These are phyloP conservation scores for Melanocharis versteri DNA, from an alignment of 2,113 vertebrate species.

Conservation along the genomic window DNA sequence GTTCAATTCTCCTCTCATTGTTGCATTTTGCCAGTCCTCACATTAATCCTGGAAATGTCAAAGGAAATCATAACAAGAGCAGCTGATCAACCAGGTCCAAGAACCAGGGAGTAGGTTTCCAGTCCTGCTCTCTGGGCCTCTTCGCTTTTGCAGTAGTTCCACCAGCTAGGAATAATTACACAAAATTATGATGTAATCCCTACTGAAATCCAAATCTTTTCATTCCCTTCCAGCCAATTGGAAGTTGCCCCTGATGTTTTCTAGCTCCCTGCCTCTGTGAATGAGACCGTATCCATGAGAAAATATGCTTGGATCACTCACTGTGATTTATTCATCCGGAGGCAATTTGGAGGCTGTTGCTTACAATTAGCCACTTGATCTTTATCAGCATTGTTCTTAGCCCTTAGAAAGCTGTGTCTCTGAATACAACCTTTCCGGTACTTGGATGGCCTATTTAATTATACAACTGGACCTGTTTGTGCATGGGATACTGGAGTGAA, in stretches of 20 bases:
- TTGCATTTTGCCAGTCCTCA: background rate
- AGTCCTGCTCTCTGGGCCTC: background rate
- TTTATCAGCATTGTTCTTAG: constrained; percentile 75
- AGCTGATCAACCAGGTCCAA: background rate
- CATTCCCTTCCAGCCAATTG: constrained; percentile 70
- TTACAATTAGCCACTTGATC: constrained; percentile 77
- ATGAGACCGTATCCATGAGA: constrained; percentile 70
- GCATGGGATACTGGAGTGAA: background rate
- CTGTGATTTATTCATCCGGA: constrained; percentile 72
- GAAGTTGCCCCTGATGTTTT: constrained; percentile 46
- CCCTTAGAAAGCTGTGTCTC: constrained; percentile 63
- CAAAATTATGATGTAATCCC: constrained; percentile 43
- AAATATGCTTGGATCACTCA: constrained; percentile 72
- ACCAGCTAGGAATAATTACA: constrained; percentile 54
- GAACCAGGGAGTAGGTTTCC: background rate
- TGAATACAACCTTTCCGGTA: constrained; percentile 61
- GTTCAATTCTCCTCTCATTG: background rate
- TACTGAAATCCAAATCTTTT: constrained; percentile 63
- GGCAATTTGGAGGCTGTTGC: constrained; percentile 71
- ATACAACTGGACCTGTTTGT: constrained; percentile 32
- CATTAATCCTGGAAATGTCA: background rate
- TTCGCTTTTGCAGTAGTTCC: constrained; percentile 22
- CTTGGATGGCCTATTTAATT: constrained; percentile 69
- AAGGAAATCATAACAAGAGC: background rate
- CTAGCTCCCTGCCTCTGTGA: constrained; percentile 60